These are phyloP conservation scores for Clytia hemisphaerica DNA, from an alignment of 30 jellyfish, hydroid and myxozoan genomes.

Conservation along the genomic window DNA sequence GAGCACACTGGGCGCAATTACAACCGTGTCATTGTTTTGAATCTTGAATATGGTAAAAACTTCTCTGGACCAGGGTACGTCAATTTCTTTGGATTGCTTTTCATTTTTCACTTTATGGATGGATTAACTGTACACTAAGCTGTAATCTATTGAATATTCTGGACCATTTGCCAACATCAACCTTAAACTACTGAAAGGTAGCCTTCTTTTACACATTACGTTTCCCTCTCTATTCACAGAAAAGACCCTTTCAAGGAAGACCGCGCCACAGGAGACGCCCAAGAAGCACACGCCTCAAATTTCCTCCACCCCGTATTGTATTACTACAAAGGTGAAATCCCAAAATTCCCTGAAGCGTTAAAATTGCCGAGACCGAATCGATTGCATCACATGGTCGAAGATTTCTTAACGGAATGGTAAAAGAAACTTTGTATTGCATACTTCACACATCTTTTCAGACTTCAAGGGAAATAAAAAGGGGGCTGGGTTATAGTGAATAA, in stretches of 20 bases:
- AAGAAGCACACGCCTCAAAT: slow-evolving; percentile 73
- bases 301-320: slow-evolving; percentile 86
- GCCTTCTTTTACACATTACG: too few species aligned
- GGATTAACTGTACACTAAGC: too few species aligned
- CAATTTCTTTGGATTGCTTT: neutral
- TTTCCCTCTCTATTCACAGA: too few species aligned
- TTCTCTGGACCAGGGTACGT: slow-evolving; percentile 59
- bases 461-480: too few species aligned
- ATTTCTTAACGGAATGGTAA: slow-evolving; percentile 79
- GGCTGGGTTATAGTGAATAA: too few species aligned
- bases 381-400: slow-evolving; percentile 85
- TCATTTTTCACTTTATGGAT: neutral
- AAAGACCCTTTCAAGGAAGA: slow-evolving; percentile 84
- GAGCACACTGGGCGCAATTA: slow-evolving; percentile 76
- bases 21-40: slow-evolving; percentile 57
- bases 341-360: slow-evolving; percentile 16
- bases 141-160: too few species aligned
- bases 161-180: too few species aligned
- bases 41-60: slow-evolving; percentile 74
- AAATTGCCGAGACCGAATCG: slow-evolving; percentile 64
- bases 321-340: slow-evolving; percentile 26
- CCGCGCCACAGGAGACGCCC: slow-evolving; percentile 78
- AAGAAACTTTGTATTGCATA: too few species aligned
- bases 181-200: too few species aligned
- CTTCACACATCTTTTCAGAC: too few species aligned